Evolutionary conservation across 2,113 vertebrate genomes (phyloP).

Genomic region (Atractosteus spatula): DNA sequence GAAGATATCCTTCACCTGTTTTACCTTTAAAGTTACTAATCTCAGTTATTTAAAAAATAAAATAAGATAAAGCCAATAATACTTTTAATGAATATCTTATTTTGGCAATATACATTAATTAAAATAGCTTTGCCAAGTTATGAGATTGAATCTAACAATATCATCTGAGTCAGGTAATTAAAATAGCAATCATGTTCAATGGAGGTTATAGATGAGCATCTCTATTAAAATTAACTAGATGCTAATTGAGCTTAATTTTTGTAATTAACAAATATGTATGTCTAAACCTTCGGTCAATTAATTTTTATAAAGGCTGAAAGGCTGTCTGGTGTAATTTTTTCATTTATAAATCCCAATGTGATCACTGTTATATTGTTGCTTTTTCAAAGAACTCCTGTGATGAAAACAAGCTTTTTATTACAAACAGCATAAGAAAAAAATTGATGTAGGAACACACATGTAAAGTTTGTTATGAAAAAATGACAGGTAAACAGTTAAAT

Average conservation of each 20-base stretch:
- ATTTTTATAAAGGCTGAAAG: neutral
- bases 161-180: constrained; percentile 1
- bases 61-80: too few species aligned
- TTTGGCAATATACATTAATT: neutral
- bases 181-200: constrained; percentile 1
- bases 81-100: neutral
- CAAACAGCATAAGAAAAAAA: too few species aligned
- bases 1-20: too few species aligned
- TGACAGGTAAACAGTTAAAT: too few species aligned
- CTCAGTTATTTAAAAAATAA: too few species aligned
- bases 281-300: neutral
- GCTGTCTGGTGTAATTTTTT: neutral
- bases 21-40: too few species aligned
- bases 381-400: too few species aligned
- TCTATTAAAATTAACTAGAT: neutral
- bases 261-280: neutral
- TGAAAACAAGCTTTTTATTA: too few species aligned
- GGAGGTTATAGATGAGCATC: neutral
- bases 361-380: too few species aligned
- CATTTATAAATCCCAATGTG: too few species aligned
- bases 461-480: too few species aligned
- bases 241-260: constrained; percentile 6
- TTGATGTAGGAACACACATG: too few species aligned
- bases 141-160: neutral
- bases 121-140: neutral